Evolutionary conservation across 2,797 vertebrate species (phyloP).

Genomic region (Clarias pachynema): DNA sequence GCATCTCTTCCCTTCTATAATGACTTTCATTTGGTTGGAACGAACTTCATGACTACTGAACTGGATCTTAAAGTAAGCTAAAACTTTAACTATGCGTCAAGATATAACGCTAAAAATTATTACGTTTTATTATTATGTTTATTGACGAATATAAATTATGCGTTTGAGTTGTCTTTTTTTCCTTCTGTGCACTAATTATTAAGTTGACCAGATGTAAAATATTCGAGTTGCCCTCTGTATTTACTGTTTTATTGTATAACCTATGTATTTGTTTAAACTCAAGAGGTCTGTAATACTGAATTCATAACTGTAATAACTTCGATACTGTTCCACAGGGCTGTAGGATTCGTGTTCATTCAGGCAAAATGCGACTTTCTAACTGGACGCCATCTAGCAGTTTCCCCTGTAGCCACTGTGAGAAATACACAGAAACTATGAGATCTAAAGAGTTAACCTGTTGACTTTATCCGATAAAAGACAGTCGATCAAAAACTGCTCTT

Average conservation of each 20-base stretch:
- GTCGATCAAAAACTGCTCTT: neutral
- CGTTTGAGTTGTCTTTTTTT: neutral
- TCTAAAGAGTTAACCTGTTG: neutral
- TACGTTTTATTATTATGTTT: neutral
- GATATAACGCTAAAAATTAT: neutral
- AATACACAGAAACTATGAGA: neutral
- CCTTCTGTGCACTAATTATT: neutral
- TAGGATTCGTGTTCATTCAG: neutral
- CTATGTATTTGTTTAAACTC: neutral
- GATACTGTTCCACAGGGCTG: neutral
- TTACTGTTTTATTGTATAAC: neutral
- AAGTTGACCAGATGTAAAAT: neutral
- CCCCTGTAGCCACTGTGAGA: neutral
- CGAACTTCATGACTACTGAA: neutral
- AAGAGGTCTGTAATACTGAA: neutral
- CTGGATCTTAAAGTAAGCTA: no score
- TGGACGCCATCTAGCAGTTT: neutral
- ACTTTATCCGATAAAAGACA: neutral
- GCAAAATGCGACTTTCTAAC: constrained; percentile 13
- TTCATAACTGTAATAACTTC: neutral
- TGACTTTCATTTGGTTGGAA: neutral
- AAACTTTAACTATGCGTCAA: neutral
- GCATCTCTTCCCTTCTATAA: neutral
- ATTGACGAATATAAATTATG: neutral
- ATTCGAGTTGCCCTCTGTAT: neutral